Conservation (phyloP, 2,797 vertebrate species). For the Girardinus metallicus region DNA sequence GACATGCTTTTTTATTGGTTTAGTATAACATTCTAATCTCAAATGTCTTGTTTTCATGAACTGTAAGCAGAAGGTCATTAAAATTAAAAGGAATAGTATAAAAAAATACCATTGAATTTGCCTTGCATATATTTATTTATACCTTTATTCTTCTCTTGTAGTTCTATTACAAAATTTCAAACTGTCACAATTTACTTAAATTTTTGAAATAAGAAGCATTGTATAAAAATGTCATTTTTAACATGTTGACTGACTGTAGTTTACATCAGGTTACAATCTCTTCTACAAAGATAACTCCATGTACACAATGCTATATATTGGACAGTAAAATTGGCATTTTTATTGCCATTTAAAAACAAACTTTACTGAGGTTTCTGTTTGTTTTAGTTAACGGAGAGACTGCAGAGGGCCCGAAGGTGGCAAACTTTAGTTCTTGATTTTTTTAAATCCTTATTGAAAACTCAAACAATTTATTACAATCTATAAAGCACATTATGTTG, state of each 20-base stretch:
- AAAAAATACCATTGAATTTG: not conserved
- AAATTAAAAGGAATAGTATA: not conserved
- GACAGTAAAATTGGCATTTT: not conserved
- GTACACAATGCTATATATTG: not conserved
- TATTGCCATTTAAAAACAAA: not conserved
- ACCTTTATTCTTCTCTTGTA: not conserved
- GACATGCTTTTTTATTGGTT: too few species aligned
- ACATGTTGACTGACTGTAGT: not conserved
- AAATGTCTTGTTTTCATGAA: not conserved
- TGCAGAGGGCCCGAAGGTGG: not conserved
- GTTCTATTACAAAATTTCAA: not conserved
- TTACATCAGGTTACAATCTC: not conserved
- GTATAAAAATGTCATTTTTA: not conserved
- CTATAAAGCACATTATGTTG: not conserved
- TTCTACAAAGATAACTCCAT: not conserved
- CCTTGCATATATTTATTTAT: not conserved
- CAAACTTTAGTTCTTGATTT: not conserved
- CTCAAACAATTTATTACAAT: not conserved
- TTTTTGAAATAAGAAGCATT: not conserved
- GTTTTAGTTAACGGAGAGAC: not conserved
- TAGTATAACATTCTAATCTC: not conserved
- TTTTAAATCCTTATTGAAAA: not conserved
- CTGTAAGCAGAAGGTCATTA: not conserved
- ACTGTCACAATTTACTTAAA: too few species aligned
- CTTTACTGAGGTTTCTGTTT: not conserved